Evolutionary conservation across 1,140 invertebrate species (phyloP), one percentile per base, ranked within the genome.

Genomic region (Drosophila lini): DNA sequence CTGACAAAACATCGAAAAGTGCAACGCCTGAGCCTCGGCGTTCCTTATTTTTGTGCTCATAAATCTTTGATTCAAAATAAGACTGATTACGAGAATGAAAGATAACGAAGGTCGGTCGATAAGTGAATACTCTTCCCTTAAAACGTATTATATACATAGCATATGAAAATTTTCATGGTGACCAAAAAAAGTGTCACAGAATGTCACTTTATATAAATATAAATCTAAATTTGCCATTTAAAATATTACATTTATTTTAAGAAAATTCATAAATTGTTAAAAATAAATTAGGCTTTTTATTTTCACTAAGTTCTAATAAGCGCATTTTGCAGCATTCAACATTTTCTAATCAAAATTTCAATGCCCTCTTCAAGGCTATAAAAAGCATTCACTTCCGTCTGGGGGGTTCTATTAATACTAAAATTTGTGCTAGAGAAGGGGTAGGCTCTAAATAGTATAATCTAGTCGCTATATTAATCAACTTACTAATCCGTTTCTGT

Each of bases 41-140:
- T 69, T 63, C 31, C 69, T 78, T 64, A 81, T 64, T 74, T 59
- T 57, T 59, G 60, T 78, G 56, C 10, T 40, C 59, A 75, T 80
- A 65, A 80, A 80, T 80, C 60, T 34, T 38, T 2, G 15, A 31
- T 19, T 34, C 28, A 10, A 61, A 44, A 28, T 55, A 15, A 55
- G 19, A n/a, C 34, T 55, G 34, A 38, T 55, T 38, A 38, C 34
- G 8, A 25, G 19, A 55, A 25, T 38, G 13, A 2, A 11, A 38
- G 19, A 22, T 53, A 2, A 25, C 2, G 5, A 3, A 6, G 22
- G 13, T 13, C 15, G 10, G 52, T n/a, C 34, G 34, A 36, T 5
- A 7, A 22, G 9, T 36, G 50, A 4, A 36, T 8, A 36, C 50
- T 0, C 16, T 53, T 32, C 0, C 0, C 4, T 9, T 25, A 4